Evolutionary conservation across 2,113 vertebrate species (phyloP).

Genomic region (Hiodon alosoides): DNA sequence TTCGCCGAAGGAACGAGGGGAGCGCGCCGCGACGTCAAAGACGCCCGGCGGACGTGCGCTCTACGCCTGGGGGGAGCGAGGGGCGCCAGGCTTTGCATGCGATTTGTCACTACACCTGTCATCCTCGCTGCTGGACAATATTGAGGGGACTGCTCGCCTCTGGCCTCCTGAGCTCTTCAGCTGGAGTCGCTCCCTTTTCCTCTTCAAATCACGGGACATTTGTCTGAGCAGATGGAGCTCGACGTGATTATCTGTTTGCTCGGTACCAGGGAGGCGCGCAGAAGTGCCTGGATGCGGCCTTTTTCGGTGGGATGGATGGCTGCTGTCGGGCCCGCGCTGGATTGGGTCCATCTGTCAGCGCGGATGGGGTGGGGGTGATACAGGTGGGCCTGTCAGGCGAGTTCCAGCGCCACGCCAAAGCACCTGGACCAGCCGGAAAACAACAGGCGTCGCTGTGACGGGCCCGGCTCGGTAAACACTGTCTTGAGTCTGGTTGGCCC

Average conservation of each 20-base stretch:
- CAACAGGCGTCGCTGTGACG: no score
- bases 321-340: not conserved
- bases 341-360: slow-evolving; percentile 1
- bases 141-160: not conserved
- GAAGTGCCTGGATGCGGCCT: not conserved
- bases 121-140: not conserved
- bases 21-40: not conserved
- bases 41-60: no score
- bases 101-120: not conserved
- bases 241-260: slow-evolving; percentile 19
- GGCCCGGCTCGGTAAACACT: no score
- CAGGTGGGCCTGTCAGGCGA: not conserved
- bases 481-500: no score
- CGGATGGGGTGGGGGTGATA: no score
- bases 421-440: no score
- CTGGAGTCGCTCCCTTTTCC: not conserved
- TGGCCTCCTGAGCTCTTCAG: not conserved
- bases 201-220: slow-evolving; percentile 9
- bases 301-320: not conserved
- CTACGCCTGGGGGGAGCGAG: not conserved
- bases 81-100: not conserved
- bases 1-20: not conserved
- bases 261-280: not conserved
- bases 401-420: no score
- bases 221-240: slow-evolving; percentile 24